Base-by-base conservation (phyloP, 2,113 vertebrate genomes). In the Leptodactylus fuscus region DNA sequence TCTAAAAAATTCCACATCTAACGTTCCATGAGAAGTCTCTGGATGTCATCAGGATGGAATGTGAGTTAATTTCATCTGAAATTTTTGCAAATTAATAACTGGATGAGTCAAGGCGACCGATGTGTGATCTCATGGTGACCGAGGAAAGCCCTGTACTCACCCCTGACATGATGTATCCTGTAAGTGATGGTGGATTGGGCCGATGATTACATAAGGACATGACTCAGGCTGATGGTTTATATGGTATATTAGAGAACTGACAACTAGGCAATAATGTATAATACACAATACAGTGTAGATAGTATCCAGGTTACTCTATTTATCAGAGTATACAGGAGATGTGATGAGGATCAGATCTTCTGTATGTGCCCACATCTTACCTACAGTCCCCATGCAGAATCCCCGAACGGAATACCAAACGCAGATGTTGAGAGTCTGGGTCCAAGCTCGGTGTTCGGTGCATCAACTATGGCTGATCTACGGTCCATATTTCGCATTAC, bases 121-220 rank as follows among this genome's bases (percentile, higher is more conserved):
- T 46, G 22, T 73, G 38, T 73, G 58, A 62, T 11, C 20, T 24
- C 12, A 46, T n/a, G 16, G 15, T 11, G 6, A 51, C n/a, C 74
- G 7, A 18, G 74, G 74, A 76, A 53, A 76, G 48, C 48, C 46
- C 46, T 24, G 4, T 12, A 76, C 15, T 29, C 27, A 29, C 34
- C 5, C 18, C 18, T 49, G 7, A 53, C 27, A 8, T 51, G 5
- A 49, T 75, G 16, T 51, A 34, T 53, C 46, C 9, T 4, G 46
- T 73, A 24, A 73, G 22, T 24, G 41, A 18, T 20, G 24, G 18
- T 8, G 18, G 24, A 20, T 46, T n/a, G 48, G 29, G 24, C n/a
- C 41, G 34, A 49, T 7, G 46, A 76, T 51, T 76, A 76, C 70
- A 51, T 76, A 49, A 76, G 46, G 16, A 29, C 8, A 16, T 76